Evolutionary conservation across 2,888 invertebrate species (phyloP).

Genomic region (Sesamia inferens): DNA sequence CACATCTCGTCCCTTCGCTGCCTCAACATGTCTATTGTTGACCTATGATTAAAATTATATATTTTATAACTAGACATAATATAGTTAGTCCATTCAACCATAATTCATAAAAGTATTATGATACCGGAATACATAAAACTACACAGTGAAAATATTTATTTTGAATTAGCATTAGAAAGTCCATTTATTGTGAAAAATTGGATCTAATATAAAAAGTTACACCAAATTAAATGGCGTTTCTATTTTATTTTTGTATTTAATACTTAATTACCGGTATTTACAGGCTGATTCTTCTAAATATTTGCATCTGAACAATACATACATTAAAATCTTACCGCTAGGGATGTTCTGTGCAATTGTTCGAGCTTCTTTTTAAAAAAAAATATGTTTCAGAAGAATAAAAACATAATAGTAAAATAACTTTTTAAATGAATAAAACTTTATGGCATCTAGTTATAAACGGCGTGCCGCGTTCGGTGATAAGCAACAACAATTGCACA

Average conservation of each 20-base stretch:
- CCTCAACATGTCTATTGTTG: conserved; percentile 49
- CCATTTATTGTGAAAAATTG: conserved; percentile 46
- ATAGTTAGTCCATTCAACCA: conserved; percentile 62
- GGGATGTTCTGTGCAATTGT: conserved; percentile 85
- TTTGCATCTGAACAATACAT: conserved; percentile 90
- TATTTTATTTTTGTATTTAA: conserved; percentile 70
- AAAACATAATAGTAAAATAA: conserved; percentile 54
- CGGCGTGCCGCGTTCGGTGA: conserved; percentile 50
- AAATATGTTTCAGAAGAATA: conserved; percentile 49
- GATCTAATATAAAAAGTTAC: conserved; percentile 79
- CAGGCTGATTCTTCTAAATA: conserved; percentile 89
- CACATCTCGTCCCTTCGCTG: conserved; percentile 35
- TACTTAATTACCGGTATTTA: conserved; percentile 85
- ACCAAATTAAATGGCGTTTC: conserved; percentile 76
- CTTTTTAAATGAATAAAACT: conserved; percentile 59
- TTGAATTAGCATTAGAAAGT: conserved; percentile 42
- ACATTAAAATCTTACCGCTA: conserved; percentile 88
- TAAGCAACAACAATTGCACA: conserved; percentile 88
- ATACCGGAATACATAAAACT: conserved; percentile 58
- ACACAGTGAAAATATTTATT: conserved; percentile 51
- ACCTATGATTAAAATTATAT: conserved; percentile 53
- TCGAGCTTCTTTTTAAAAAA: conserved; percentile 73
- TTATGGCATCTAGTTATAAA: conserved; percentile 73
- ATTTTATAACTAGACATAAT: conserved; percentile 54
- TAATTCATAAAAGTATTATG: conserved; percentile 41